These are phyloP conservation scores for Platyscapa corneri DNA, from an alignment of 1,140 invertebrate species.

Conservation along the genomic window DNA sequence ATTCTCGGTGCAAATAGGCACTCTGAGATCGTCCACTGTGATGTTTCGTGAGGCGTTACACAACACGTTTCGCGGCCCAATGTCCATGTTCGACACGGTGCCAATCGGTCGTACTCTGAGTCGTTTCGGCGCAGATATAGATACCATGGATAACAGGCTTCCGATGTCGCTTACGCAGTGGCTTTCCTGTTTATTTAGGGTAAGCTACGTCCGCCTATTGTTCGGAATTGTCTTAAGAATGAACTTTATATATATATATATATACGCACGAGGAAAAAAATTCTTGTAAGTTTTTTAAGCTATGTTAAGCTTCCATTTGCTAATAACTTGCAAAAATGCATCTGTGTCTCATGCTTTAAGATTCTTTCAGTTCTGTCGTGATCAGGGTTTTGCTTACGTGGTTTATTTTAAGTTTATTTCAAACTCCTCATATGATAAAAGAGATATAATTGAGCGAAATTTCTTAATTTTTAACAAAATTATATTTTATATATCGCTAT, in stretches of 20 bases:
- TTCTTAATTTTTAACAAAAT: neutral
- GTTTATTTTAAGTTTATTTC: neutral
- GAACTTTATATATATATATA: neutral
- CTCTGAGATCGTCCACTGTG: constrained; percentile 80
- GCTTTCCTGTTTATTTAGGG: constrained; percentile 76
- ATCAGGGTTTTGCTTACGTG: neutral
- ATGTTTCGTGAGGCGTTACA: constrained; percentile 81
- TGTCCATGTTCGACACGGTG: constrained; percentile 90
- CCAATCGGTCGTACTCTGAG: constrained; percentile 89
- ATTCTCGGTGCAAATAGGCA: constrained; percentile 81
- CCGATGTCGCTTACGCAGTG: constrained; percentile 82
- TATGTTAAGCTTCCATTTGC: constrained; percentile 44
- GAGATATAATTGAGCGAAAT: neutral
- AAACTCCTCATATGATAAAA: neutral
- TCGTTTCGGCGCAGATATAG: constrained; percentile 89
- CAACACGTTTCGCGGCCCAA: constrained; percentile 82
- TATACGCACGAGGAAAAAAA: constrained; percentile 13
- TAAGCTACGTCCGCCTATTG: constrained; percentile 56
- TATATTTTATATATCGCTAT: too few species aligned
- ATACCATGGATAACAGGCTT: constrained; percentile 85
- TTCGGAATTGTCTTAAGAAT: constrained; percentile 17
- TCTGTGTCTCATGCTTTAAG: constrained; percentile 42
- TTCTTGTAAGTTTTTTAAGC: constrained; percentile 3
- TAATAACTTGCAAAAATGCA: constrained; percentile 46
- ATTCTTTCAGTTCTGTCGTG: constrained; percentile 16